These are phyloP conservation scores for Lacanobia wlatinum DNA, from an alignment of 2,888 invertebrate species.

Conservation along the genomic window DNA sequence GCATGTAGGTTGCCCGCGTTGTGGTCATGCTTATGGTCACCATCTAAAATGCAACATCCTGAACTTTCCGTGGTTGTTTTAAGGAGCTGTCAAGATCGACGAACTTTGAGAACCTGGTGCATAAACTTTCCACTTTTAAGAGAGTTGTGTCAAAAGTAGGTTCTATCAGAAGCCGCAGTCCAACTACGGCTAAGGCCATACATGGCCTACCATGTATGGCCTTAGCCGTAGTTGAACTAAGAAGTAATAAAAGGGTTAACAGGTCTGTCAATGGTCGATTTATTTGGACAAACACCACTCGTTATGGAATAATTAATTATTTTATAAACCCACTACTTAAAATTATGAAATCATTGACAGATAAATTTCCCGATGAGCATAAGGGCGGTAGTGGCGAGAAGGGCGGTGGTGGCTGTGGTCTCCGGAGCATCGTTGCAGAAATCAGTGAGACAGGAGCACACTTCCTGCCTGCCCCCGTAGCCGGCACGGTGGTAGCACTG, in stretches of 20 bases:
- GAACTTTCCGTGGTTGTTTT: not conserved
- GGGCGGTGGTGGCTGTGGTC: constrained; percentile 91
- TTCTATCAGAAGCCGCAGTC: not conserved
- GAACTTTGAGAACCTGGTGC: not conserved
- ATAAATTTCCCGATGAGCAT: constrained; percentile 55
- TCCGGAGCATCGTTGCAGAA: constrained; percentile 93
- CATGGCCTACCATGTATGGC: too few relatives aligned
- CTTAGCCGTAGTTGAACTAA: not conserved
- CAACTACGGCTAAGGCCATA: too few relatives aligned
- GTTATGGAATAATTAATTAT: not conserved
- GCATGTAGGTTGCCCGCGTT: constrained; percentile 18
- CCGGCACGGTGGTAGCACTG: constrained; percentile 96
- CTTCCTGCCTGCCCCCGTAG: constrained; percentile 96
- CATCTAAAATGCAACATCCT: not conserved
- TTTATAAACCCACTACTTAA: constrained; percentile 1
- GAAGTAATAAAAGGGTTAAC: not conserved
- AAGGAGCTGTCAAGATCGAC: not conserved
- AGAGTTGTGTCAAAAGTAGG: not conserved
- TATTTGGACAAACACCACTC: constrained; percentile 1
- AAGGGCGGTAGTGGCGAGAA: constrained; percentile 74
- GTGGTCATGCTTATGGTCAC: constrained; percentile 19
- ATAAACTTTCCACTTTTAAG: not conserved
- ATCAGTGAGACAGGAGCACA: constrained; percentile 95
- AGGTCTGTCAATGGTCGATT: not conserved
- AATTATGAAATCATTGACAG: constrained; percentile 45